phyloP scores from a whole-genome alignment of 2,888 invertebrate species.

The Camptogramma bilineatum region DNA sequence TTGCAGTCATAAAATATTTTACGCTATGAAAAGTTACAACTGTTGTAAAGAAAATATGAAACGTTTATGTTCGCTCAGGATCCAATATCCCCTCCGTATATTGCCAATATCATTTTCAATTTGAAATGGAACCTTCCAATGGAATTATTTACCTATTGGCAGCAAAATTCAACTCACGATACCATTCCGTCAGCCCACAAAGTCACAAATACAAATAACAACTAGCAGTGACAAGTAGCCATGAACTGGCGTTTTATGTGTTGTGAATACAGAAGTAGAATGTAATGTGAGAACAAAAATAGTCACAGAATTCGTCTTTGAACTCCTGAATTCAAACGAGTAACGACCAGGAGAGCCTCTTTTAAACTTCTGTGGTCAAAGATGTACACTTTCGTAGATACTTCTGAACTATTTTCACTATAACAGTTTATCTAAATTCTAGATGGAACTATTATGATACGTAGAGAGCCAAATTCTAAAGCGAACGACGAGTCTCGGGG shows the following conservation, averaged over 20 bases:
- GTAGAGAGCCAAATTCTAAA: background rate
- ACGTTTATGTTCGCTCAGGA: slow-evolving; percentile 8
- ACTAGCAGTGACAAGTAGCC: background rate
- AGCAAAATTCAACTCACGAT: background rate
- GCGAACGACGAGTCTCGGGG: background rate
- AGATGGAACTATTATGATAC: too few relatives aligned
- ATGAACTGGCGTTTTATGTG: background rate
- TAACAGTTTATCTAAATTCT: too few relatives aligned
- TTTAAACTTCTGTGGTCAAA: too few relatives aligned
- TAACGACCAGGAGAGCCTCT: too few relatives aligned
- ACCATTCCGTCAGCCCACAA: background rate
- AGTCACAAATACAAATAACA: background rate
- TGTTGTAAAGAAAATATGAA: slow-evolving; percentile 9
- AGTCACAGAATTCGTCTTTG: background rate
- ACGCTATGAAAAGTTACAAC: slow-evolving; percentile 1
- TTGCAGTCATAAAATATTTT: slow-evolving; percentile 8
- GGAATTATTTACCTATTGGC: background rate
- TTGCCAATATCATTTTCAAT: slow-evolving; percentile 17
- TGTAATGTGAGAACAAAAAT: background rate
- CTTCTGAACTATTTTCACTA: too few relatives aligned
- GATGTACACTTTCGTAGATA: too few relatives aligned
- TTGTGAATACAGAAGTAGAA: background rate
- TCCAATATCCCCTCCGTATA: slow-evolving; percentile 12
- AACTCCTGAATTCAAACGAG: too few relatives aligned
- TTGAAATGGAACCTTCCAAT: slow-evolving; percentile 2